Base-by-base conservation (phyloP, 2,888 invertebrate species). In the Seira sanloemensis region DNA sequence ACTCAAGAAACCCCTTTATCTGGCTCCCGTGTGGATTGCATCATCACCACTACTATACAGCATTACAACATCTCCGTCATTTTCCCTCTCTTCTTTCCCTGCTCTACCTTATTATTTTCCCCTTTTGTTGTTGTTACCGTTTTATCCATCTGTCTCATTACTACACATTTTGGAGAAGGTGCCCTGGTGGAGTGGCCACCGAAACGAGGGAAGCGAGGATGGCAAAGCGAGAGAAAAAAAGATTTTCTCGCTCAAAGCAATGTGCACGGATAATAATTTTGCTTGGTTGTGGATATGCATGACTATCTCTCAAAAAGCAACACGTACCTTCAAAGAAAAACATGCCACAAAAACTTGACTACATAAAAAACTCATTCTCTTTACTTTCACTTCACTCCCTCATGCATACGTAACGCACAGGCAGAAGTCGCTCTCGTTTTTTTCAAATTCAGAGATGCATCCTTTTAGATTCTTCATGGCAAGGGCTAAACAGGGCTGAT, bases 11-110 rank as follows among this genome's bases (percentile, higher is more conserved):
- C 79, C 71, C 65, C 67, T 84, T 78, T 73, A 84, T 84, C 79
- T 58, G n/a, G 58, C 58, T 84, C 79, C 84, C 79, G 65, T 69
- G 78, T 76, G 84, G 71, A 78, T 84, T 83, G 75, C 79, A 76
- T 76, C 84, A 81, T 80, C 74, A 46, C 72, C 25, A 23, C 58
- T 58, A n/a, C n/a, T n/a, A n/a, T n/a, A n/a, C n/a, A n/a, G 54
- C 65, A 73, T 80, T 80, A 67, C 79, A 80, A 67, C 79, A 80
- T 79, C 73, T 23, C 67, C 46, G 9, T 58, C 75, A 66, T 75
- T 75, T 73, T 58, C 58, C 50, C 0, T 19, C 62, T 73, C 50
- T 54, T 72, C 26, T 58, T 58, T 21, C 26, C 5, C 73, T 62
- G 24, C n/a, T 25, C 73, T 73, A 62, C 73, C 73, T 73, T 58